Percentiles rank a stretch among this genome's conserved stretches.
Conservation (phyloP, 2,113 vertebrate genomes). For the Hemiprocne comata region DNA sequence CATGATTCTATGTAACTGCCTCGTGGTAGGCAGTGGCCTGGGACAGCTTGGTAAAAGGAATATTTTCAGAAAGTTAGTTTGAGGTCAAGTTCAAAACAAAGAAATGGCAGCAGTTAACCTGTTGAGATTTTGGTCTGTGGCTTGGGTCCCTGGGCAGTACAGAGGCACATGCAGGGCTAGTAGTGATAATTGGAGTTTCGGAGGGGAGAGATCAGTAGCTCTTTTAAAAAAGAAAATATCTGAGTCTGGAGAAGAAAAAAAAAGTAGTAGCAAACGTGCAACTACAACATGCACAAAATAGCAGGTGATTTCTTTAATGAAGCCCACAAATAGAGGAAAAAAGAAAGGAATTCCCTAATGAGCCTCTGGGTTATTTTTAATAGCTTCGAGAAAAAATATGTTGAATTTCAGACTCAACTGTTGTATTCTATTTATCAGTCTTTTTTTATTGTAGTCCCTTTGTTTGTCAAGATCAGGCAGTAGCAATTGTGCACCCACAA, state of each 20-base stretch:
- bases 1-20: neutral
- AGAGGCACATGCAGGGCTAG: accelerated
- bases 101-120: neutral
- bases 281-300: neutral
- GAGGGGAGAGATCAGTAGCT: neutral
- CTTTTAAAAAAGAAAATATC: neutral
- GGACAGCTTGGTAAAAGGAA: neutral
- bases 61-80: neutral
- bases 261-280: neutral
- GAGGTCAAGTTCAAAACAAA: neutral
- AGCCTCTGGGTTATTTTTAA: slow-evolving; percentile 18
- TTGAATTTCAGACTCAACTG: slow-evolving; percentile 3
- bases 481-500: neutral
- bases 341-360: slow-evolving; percentile 21
- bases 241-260: neutral
- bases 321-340: neutral
- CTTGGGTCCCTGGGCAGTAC: accelerated
- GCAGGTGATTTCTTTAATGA: neutral
- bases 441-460: slow-evolving; percentile 16
- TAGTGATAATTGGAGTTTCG: neutral
- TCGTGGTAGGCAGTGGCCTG: neutral
- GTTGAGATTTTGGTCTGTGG: accelerated
- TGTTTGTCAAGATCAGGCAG: slow-evolving; percentile 34
- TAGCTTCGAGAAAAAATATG: neutral
- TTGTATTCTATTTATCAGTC: slow-evolving; percentile 7